A percentile compares a stretch with the other conserved stretches of the same genome.
These are phyloP conservation scores for Silurus lanzhouensis DNA, from an alignment of 2,797 vertebrate species.

Conservation along the genomic window DNA sequence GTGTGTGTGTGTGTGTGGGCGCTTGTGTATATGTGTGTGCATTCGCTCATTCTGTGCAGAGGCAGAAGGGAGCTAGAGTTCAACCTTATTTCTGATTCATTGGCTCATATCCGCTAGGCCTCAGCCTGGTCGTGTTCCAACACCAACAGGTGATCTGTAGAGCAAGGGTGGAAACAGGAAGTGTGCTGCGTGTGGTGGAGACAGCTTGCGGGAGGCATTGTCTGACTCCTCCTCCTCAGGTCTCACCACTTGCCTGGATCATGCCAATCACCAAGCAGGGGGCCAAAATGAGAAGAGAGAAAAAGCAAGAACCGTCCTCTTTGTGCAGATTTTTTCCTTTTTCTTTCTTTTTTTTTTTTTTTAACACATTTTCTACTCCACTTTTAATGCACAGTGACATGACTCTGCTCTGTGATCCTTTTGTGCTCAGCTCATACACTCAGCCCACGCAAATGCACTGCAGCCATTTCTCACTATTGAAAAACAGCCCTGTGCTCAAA, in stretches of 20 bases:
- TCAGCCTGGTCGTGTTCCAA: slow-evolving; percentile 79
- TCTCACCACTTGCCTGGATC: slow-evolving; percentile 45
- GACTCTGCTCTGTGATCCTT: slow-evolving; percentile 26
- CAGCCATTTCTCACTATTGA: slow-evolving; percentile 30
- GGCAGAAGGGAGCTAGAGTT: slow-evolving; percentile 71
- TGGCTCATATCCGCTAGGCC: slow-evolving; percentile 86
- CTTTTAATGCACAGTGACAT: slow-evolving; percentile 37
- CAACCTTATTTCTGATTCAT: slow-evolving; percentile 82
- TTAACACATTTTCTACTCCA: not conserved
- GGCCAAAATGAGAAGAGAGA: not conserved
- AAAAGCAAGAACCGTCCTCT: slow-evolving; percentile 19
- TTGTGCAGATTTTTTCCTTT: not conserved
- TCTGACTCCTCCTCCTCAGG: slow-evolving; percentile 73
- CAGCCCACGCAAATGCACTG: slow-evolving; percentile 15
- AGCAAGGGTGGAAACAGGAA: slow-evolving; percentile 82
- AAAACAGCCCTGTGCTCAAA: slow-evolving; percentile 30
- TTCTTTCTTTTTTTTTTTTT: slow-evolving; percentile 12
- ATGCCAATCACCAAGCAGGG: slow-evolving; percentile 40
- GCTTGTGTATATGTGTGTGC: slow-evolving; percentile 50
- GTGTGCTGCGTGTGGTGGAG: slow-evolving; percentile 74
- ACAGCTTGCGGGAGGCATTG: slow-evolving; percentile 77
- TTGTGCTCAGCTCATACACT: slow-evolving; percentile 34
- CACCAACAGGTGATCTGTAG: slow-evolving; percentile 90
- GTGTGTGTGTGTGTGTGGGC: too few relatives aligned
- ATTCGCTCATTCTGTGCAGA: slow-evolving; percentile 35